These are phyloP conservation scores for Lasius fuliginosus DNA, from an alignment of 2,888 invertebrate species.

Conservation along the genomic window DNA sequence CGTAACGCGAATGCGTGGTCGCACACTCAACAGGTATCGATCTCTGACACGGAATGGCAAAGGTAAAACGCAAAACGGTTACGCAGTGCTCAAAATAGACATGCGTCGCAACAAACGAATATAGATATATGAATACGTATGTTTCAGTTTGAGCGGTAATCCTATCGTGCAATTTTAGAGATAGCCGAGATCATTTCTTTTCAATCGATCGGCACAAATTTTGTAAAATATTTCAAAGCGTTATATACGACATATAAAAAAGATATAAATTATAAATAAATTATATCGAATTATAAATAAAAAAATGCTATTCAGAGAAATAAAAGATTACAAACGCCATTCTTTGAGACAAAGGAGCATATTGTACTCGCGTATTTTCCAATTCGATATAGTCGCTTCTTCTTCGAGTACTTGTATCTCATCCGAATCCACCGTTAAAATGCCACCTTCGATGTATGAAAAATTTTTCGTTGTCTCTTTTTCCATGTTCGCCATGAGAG, in stretches of 20 bases:
- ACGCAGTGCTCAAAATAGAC: conserved; percentile 19
- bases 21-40: conserved; percentile 76
- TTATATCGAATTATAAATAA: background rate
- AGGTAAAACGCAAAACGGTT: conserved; percentile 50
- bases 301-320: background rate
- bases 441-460: conserved; percentile 35
- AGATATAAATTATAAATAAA: background rate
- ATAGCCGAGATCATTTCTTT: background rate
- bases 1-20: conserved; percentile 57
- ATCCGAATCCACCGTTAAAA: conserved; percentile 20
- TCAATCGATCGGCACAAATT: background rate
- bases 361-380: background rate
- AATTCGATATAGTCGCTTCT: background rate
- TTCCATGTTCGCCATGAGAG: background rate
- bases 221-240: background rate
- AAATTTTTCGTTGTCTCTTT: conserved; percentile 43
- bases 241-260: background rate
- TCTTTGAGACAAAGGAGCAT: background rate
- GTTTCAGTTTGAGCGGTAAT: background rate
- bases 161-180: conserved; percentile 17
- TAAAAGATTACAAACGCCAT: background rate
- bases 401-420: conserved; percentile 2
- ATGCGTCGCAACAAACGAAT: background rate
- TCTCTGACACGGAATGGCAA: conserved; percentile 68
- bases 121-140: background rate